Evolutionary conservation across 2,113 vertebrate species (phyloP).

Genomic region (Gambusia holbrooki): DNA sequence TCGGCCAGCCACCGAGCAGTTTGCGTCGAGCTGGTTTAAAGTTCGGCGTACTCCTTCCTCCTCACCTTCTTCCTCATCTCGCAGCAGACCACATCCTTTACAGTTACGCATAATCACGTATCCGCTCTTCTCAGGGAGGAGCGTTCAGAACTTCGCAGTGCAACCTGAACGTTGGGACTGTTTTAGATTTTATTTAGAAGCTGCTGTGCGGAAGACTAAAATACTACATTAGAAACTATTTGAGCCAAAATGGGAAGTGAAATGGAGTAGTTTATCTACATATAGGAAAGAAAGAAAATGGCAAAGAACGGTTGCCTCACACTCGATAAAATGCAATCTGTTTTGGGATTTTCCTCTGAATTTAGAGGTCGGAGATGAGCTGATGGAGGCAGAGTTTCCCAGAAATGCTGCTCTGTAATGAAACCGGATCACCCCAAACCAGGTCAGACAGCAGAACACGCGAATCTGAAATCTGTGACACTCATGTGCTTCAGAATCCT

Average conservation of each 20-base stretch:
- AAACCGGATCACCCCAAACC: conserved; percentile 23
- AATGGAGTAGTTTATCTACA: neutral
- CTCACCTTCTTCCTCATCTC: conserved; percentile 74
- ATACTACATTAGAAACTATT: neutral
- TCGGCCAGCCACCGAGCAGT: neutral
- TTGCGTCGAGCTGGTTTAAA: conserved; percentile 37
- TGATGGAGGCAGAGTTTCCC: conserved; percentile 26
- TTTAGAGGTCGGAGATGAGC: conserved; percentile 6
- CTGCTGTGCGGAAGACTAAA: neutral
- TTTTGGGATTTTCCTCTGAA: neutral
- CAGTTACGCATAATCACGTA: conserved; percentile 52
- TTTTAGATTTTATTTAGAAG: neutral
- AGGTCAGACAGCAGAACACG: conserved; percentile 25
- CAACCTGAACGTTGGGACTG: neutral
- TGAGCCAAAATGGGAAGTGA: conserved; percentile 11
- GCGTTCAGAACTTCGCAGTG: neutral
- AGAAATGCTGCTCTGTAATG: conserved; percentile 25
- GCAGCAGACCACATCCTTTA: conserved; percentile 81
- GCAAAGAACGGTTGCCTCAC: neutral
- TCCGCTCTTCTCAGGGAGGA: conserved; percentile 39
- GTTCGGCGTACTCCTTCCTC: conserved; percentile 58
- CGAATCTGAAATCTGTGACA: neutral
- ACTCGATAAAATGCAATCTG: neutral
- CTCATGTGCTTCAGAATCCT: neutral
- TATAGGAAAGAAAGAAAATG: neutral